Evolutionary conservation across 2,797 vertebrate species (phyloP), one percentile per base, ranked within the genome.

Genomic region (Eulemur coronatus): DNA sequence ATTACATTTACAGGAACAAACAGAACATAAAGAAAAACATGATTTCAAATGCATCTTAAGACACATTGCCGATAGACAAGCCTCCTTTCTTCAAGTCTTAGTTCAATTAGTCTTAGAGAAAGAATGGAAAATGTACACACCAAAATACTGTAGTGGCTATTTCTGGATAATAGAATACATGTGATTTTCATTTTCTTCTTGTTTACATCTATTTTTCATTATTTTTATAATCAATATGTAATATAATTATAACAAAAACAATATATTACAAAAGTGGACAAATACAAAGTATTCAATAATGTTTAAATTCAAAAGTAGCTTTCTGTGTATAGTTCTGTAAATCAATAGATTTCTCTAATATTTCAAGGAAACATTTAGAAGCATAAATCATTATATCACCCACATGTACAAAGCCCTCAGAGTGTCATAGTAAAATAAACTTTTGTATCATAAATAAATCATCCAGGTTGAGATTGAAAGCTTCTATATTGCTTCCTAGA

Each of bases 171-270:
- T 63, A 35, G 18, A 89, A 59, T 35, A 55, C 14, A 73, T 65
- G 30, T n/a, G n/a, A 90, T 90, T 76, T 89, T 65, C n/a, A 65
- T 94, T 95, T 86, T 82, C 46, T 55, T 85, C 4, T 73, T 88
- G 1, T 85, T 93, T 89, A 61, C 0, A 91, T 86, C 35, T 65
- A 78, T 48, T 67, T 73, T 69, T 61, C 7, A 46, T 55, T 84
- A n/a, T 63, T 92, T 91, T 63, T 86, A 12, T 79, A 86, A 30
- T 84, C 24, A 59, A 26, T 11, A 11, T 80, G 7, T 61, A 59
- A 84, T 84, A 33, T 30, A 84, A 88, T 91, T 84, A 41, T 89
- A 46, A 75, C 5, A 80, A 79, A 89, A 79, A 82, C 24, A 38
- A 63, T 59, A 55, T 50, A 52, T 73, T 76, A 17, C 3, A 43